Conservation (phyloP, 2,797 vertebrate species). For the Sparidentex hasta region DNA sequence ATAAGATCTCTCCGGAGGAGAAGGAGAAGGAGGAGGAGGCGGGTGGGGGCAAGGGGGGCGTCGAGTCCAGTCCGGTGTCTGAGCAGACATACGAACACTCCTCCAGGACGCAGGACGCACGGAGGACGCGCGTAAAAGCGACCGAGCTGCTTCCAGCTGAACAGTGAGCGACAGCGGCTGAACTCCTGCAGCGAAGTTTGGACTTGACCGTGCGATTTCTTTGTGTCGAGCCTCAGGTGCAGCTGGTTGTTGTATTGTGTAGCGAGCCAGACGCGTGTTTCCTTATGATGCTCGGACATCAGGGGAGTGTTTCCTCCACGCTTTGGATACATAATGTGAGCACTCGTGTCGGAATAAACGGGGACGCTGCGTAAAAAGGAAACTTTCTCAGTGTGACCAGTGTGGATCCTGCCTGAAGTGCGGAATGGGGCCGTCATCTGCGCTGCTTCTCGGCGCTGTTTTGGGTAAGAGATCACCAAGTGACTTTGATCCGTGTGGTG, state of each 20-base stretch:
- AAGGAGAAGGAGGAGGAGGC: too few relatives aligned
- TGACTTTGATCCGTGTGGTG: not conserved
- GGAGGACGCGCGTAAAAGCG: slow-evolving; percentile 49
- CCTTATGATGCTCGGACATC: slow-evolving; percentile 52
- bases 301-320: slow-evolving; percentile 35
- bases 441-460: slow-evolving; percentile 60
- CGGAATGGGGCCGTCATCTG: slow-evolving; percentile 59
- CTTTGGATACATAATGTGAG: slow-evolving; percentile 58
- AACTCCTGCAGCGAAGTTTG: not conserved
- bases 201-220: not conserved
- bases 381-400: slow-evolving; percentile 16
- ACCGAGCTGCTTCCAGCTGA: not conserved
- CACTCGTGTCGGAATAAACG: slow-evolving; percentile 51
- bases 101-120: slow-evolving; percentile 56
- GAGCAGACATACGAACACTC: slow-evolving; percentile 46
- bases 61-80: slow-evolving; percentile 34
- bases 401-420: slow-evolving; percentile 11
- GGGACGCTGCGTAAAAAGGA: slow-evolving; percentile 56
- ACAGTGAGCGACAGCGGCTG: not conserved
- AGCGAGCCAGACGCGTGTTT: slow-evolving; percentile 4
- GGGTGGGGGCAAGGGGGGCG: not conserved
- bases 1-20: slow-evolving; percentile 33
- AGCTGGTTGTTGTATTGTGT: not conserved
- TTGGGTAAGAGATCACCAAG: slow-evolving; percentile 62
- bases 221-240: not conserved